Evolutionary conservation across 2,888 invertebrate species (phyloP).

Genomic region (Chironomus tentans): DNA sequence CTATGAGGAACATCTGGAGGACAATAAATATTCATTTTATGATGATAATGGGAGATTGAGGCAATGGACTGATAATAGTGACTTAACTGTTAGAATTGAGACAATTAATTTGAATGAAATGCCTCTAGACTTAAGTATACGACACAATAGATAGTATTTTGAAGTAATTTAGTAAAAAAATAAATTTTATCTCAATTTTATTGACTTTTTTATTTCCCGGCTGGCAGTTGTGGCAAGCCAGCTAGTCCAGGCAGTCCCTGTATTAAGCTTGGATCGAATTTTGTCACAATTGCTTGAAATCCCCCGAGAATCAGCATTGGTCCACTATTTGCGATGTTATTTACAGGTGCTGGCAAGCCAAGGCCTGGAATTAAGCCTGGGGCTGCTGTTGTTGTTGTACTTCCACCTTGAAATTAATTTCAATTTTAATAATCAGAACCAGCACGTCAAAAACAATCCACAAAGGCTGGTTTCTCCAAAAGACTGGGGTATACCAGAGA

Average conservation of each 20-base stretch:
- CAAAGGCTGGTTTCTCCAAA: too few species aligned
- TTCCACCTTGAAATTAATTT: too few species aligned
- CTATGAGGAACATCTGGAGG: background rate
- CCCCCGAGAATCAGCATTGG: conserved; percentile 12
- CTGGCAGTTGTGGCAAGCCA: background rate
- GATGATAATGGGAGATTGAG: background rate
- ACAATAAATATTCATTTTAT: background rate
- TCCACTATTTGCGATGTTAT: background rate
- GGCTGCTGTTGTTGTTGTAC: background rate
- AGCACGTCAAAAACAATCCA: too few species aligned
- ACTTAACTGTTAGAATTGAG: background rate
- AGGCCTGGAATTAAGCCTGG: background rate
- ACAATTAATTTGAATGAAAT: background rate
- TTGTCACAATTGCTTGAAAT: conserved; percentile 24
- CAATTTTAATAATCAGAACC: too few species aligned
- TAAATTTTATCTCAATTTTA: background rate
- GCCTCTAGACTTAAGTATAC: conserved; percentile 21
- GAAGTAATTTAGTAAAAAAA: background rate
- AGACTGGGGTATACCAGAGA: too few species aligned
- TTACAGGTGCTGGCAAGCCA: background rate
- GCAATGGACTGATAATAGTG: background rate
- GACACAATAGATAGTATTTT: background rate
- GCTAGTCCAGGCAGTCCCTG: conserved; percentile 1
- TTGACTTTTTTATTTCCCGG: background rate
- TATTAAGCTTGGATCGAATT: conserved; percentile 5